Conservation (phyloP, 2,888 invertebrate species). For the Leptopilina drosophilae region DNA sequence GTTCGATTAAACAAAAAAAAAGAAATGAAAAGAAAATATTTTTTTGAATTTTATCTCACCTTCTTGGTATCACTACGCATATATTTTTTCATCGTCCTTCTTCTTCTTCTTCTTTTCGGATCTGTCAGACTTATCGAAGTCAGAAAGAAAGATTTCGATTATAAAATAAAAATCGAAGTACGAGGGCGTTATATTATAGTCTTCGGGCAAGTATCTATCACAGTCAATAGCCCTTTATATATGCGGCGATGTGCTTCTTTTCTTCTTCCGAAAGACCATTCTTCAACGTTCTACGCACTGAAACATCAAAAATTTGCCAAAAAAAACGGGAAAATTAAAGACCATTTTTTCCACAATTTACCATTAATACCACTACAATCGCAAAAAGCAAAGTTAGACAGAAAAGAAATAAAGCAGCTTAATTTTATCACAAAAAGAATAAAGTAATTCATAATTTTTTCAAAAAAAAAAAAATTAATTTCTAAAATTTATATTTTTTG, state of each 20-base stretch:
- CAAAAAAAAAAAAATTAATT: too few relatives aligned
- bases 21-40: too few relatives aligned
- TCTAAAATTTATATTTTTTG: too few relatives aligned
- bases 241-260: slow-evolving; percentile 86
- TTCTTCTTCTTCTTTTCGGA: background rate
- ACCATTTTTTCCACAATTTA: too few relatives aligned
- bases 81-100: background rate
- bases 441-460: too few relatives aligned
- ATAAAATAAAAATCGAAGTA: slow-evolving; percentile 53
- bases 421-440: too few relatives aligned
- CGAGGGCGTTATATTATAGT: slow-evolving; percentile 54
- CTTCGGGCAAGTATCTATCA: slow-evolving; percentile 66
- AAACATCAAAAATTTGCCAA: slow-evolving; percentile 66
- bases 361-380: too few relatives aligned
- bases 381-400: background rate
- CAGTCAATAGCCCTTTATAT: slow-evolving; percentile 85
- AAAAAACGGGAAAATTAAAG: background rate
- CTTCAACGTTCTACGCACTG: slow-evolving; percentile 89
- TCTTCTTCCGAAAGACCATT: slow-evolving; percentile 90
- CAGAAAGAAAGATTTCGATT: background rate
- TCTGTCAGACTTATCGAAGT: slow-evolving; percentile 24
- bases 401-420: background rate
- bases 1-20: too few relatives aligned
- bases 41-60: background rate
- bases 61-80: slow-evolving; percentile 26